Conservation (phyloP, 2,797 vertebrate genomes). For the Enteromius mattozi region DNA sequence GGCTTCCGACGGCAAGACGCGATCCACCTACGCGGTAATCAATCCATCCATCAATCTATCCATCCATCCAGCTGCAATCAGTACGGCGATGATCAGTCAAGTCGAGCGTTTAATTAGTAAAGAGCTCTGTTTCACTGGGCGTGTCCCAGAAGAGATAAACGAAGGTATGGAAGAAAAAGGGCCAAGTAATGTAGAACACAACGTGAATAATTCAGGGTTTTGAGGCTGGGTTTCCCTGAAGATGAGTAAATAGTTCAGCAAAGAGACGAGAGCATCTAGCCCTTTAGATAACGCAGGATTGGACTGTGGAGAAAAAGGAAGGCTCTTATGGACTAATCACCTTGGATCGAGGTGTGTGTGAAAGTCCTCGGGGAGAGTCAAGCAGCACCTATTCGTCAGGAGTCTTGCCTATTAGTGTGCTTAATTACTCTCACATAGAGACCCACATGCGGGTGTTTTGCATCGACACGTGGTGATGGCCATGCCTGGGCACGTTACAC, state of each 20-base stretch:
- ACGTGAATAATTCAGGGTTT: slow-evolving; percentile 60
- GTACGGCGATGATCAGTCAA: slow-evolving; percentile 55
- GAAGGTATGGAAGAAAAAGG: slow-evolving; percentile 37
- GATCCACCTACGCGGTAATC: slow-evolving; percentile 52
- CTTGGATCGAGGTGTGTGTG: slow-evolving; percentile 42
- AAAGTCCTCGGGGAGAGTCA: slow-evolving; percentile 58
- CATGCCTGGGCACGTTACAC: neutral
- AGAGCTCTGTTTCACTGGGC: slow-evolving; percentile 54
- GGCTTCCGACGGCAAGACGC: slow-evolving; percentile 25
- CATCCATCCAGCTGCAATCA: slow-evolving; percentile 42
- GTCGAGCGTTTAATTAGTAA: slow-evolving; percentile 53
- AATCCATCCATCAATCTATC: slow-evolving; percentile 57
- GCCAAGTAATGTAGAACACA: slow-evolving; percentile 37
- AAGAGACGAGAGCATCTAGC: slow-evolving; percentile 42
- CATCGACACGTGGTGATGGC: neutral
- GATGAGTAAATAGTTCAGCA: slow-evolving; percentile 57
- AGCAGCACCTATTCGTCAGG: slow-evolving; percentile 52
- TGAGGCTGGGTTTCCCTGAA: slow-evolving; percentile 47
- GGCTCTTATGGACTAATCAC: slow-evolving; percentile 54
- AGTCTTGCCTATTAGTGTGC: slow-evolving; percentile 57
- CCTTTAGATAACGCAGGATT: slow-evolving; percentile 59
- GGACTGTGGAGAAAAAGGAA: slow-evolving; percentile 44
- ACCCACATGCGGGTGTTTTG: slow-evolving; percentile 27
- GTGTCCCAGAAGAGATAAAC: slow-evolving; percentile 47
- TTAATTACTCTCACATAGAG: slow-evolving; percentile 58